Evolutionary conservation across 2,113 vertebrate genomes (phyloP).

Genomic region (Epinephelus lanceolatus): DNA sequence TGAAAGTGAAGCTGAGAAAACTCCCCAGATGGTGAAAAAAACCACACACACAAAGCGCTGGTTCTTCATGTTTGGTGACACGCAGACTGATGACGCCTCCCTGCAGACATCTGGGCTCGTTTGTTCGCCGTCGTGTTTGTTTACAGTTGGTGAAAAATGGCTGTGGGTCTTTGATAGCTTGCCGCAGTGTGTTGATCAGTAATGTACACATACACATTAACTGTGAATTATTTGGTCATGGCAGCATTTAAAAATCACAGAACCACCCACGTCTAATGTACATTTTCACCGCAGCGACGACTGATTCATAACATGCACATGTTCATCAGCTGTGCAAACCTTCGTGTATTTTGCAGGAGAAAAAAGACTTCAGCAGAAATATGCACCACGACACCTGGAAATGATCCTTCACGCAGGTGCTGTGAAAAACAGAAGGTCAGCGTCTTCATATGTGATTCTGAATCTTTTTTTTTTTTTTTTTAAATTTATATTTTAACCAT

Average conservation of each 20-base stretch:
- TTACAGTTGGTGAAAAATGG: constrained; percentile 25
- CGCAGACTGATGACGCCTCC: background rate
- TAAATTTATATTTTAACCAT: no score
- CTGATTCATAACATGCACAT: background rate
- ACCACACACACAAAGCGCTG: background rate
- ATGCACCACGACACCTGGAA: background rate
- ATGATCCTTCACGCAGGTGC: background rate
- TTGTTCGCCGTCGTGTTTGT: constrained; percentile 22
- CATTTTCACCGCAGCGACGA: background rate
- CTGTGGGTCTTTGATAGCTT: background rate
- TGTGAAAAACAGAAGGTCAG: background rate
- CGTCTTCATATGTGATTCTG: background rate
- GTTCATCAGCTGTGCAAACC: constrained; percentile 4
- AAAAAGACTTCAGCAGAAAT: background rate
- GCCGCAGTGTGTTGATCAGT: constrained; percentile 22
- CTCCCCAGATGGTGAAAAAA: background rate
- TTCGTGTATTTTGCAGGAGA: background rate
- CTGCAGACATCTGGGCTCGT: constrained; percentile 15
- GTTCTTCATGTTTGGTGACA: constrained; percentile 3
- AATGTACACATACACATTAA: background rate
- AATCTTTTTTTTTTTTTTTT: background rate
- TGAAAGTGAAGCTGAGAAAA: background rate
- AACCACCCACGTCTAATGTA: background rate
- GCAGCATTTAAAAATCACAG: background rate
- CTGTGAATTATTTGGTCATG: background rate